These are phyloP conservation scores for Sorex araneus DNA, from an alignment of 2,113 vertebrate species.

Conservation along the genomic window DNA sequence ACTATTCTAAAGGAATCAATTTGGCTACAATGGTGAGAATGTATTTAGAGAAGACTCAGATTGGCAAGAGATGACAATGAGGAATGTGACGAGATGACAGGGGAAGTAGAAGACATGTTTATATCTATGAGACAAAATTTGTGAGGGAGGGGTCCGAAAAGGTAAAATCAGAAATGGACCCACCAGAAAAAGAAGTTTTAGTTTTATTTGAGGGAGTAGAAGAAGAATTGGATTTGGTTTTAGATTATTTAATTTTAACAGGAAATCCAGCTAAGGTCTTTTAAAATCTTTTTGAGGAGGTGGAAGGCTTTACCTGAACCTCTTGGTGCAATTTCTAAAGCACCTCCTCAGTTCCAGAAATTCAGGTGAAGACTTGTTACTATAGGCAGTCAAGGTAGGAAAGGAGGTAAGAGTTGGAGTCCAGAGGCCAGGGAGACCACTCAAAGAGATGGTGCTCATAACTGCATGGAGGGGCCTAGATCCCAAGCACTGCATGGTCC, in stretches of 20 bases:
- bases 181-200: constrained; percentile 24
- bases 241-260: constrained; percentile 33
- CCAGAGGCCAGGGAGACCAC: no score
- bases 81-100: background rate
- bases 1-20: constrained; percentile 8
- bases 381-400: constrained; percentile 36
- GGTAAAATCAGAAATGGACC: background rate
- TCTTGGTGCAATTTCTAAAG: no score
- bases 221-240: constrained; percentile 15
- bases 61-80: constrained; percentile 12
- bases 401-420: background rate
- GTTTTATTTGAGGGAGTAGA: background rate
- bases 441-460: no score
- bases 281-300: background rate
- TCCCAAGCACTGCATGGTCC: no score
- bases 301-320: no score
- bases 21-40: constrained; percentile 41
- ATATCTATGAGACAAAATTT: constrained; percentile 41
- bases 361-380: background rate
- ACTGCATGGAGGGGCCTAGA: no score
- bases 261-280: constrained; percentile 4
- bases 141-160: background rate
- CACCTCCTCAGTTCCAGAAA: background rate
- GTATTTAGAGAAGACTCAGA: constrained; percentile 27
- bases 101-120: background rate